phyloP scores from a whole-genome alignment of 2,797 vertebrate species.

The Urosaurus nigricauda region DNA sequence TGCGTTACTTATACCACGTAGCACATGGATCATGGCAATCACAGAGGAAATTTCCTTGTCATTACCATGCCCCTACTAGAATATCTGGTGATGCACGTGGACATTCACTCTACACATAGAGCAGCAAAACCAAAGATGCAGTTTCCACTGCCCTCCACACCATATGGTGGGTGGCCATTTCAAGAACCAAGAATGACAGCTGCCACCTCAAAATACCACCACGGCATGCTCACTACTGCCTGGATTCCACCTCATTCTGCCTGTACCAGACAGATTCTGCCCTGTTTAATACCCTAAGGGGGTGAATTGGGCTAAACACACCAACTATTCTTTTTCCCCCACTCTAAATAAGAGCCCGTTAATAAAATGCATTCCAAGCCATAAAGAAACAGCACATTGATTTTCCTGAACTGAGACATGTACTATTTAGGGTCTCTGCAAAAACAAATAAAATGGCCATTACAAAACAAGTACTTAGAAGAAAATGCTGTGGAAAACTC shows the following conservation, averaged over 20 bases:
- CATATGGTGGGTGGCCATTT: too few relatives aligned
- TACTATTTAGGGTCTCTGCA: slow-evolving; percentile 75
- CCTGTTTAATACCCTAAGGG: accelerated
- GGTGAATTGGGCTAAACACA: accelerated
- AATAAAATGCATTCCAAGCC: slow-evolving; percentile 46
- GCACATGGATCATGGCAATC: background rate
- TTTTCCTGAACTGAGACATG: slow-evolving; percentile 60
- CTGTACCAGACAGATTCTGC: accelerated
- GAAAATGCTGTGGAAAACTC: slow-evolving; percentile 75
- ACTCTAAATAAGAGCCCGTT: slow-evolving; percentile 43
- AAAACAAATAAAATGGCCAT: slow-evolving; percentile 77
- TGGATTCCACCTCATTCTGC: accelerated
- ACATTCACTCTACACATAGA: background rate
- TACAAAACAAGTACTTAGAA: slow-evolving; percentile 80
- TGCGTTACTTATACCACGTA: background rate
- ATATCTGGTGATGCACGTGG: background rate
- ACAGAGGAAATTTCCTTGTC: background rate
- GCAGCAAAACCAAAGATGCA: background rate
- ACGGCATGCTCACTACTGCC: background rate
- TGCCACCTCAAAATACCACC: background rate
- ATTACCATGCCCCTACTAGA: background rate
- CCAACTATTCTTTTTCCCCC: background rate
- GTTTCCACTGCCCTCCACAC: background rate
- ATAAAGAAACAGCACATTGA: slow-evolving; percentile 58
- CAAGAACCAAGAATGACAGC: background rate